Conservation (phyloP, 2,113 vertebrate species). For the Climacteris rufus region DNA sequence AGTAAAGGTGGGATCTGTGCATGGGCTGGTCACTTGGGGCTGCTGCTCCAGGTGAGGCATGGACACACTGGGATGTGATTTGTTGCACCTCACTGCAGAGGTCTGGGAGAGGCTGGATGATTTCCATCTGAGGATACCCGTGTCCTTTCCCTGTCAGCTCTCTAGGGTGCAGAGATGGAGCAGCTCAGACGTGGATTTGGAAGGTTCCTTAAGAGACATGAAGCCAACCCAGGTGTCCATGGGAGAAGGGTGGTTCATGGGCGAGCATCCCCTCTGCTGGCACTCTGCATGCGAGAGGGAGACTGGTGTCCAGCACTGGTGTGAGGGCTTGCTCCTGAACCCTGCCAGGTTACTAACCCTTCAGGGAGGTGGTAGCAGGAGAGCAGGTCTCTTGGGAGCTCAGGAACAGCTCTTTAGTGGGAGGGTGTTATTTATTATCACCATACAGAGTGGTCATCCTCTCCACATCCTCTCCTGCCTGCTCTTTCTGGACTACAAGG, state of each 20-base stretch:
- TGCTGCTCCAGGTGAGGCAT: background rate
- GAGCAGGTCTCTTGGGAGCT: background rate
- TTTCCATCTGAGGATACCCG: background rate
- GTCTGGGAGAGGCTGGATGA: background rate
- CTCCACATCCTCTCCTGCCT: background rate
- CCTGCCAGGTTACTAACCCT: background rate
- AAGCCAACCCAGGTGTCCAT: background rate
- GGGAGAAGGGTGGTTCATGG: background rate
- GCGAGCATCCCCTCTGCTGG: background rate
- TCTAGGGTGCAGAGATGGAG: background rate
- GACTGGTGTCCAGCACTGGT: background rate
- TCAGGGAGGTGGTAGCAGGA: background rate
- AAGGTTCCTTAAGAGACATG: background rate
- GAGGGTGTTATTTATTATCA: background rate
- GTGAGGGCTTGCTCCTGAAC: background rate
- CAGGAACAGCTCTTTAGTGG: background rate
- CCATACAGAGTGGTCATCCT: background rate
- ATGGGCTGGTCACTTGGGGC: background rate
- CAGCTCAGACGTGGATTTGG: background rate
- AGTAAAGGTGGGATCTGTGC: background rate
- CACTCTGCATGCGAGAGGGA: accelerated
- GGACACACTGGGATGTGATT: background rate
- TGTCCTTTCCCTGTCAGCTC: background rate
- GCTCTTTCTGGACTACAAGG: background rate
- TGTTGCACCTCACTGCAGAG: background rate